Conservation (phyloP, 2,888 invertebrate species). For the Marronus borbonicus region DNA sequence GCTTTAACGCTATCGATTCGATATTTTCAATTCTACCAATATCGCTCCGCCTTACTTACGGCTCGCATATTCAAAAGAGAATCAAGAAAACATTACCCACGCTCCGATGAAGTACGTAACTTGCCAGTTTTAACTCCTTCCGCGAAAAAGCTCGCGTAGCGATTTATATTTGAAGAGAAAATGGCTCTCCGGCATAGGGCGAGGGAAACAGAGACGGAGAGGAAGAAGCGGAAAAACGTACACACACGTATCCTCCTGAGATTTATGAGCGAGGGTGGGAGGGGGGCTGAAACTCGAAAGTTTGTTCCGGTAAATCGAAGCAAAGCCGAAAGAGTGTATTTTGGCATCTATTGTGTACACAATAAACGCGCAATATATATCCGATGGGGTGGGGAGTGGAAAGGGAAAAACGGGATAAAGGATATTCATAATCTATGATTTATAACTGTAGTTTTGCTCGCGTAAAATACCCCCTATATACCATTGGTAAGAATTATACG, state of each 20-base stretch:
- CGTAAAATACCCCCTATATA: background rate
- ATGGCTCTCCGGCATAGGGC: background rate
- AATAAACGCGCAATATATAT: constrained; percentile 15
- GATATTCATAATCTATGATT: constrained; percentile 38
- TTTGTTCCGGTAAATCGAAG: constrained; percentile 45
- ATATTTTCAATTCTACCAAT: constrained; percentile 13
- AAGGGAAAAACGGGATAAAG: background rate
- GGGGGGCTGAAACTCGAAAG: constrained; percentile 31
- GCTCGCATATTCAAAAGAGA: constrained; percentile 26
- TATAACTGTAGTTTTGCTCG: background rate
- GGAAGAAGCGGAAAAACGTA: background rate
- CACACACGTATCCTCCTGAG: constrained; percentile 5
- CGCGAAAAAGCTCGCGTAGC: constrained; percentile 8
- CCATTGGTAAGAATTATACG: background rate
- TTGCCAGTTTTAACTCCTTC: constrained; percentile 46
- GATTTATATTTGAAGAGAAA: constrained; percentile 5
- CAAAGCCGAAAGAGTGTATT: constrained; percentile 40
- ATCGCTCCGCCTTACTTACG: background rate
- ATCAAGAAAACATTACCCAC: constrained; percentile 35
- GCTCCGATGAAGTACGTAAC: constrained; percentile 22
- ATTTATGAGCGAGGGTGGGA: constrained; percentile 27
- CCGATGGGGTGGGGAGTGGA: no score
- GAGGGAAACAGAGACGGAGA: background rate
- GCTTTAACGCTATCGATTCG: background rate
- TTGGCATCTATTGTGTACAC: constrained; percentile 29